Base-by-base conservation (phyloP, 2,888 invertebrate species). In the Drosophila melanosoma region DNA sequence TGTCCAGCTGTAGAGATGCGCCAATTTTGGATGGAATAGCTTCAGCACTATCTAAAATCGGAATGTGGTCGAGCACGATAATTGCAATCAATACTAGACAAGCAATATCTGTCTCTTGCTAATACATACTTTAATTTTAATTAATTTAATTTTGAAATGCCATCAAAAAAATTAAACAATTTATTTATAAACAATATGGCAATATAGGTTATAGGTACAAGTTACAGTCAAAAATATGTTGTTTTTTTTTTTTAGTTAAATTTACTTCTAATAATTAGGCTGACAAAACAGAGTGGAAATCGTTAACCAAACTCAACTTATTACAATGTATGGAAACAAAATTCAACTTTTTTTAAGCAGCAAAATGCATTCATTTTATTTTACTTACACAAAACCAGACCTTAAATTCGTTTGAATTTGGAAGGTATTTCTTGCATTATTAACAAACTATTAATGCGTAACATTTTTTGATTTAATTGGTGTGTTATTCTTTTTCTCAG, bases 1-100 rank as follows among this genome's bases (percentile, higher is more conserved):
- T 29, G 26, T 32, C 49, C n/a, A 35, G 40, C 11, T 4, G 15
- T 57, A 74, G 52, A 56, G 64, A 62, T 69, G 68, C 35, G 48
- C 67, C 38, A 12, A 12, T 36, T 10, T 48, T 10, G 29, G 51
- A 11, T 3, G 26, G 49, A 11, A 45, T 45, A 8, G 49, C 17
- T 6, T 17, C 49, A 11, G 49, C 29, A 29, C 10, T 20, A 42
- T 57, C 32, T 57, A 6, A 42, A 40, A 57, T 57, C 40, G 10
- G 20, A 20, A 42, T 15, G n/a, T 23, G 23, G 23, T 12, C 15
- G 3, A 36, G 3, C 15, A 40, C 40, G 29, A 20, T 57, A 29
- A 29, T 57, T 57, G 26, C 10, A 17, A 51, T 51, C n/a, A 32
- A 26, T 29, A n/a, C 35, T 29, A 17, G 26, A 26, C 17, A 15